These are phyloP conservation scores for Cairina moschata DNA, from an alignment of 2,113 vertebrate species.

Conservation along the genomic window DNA sequence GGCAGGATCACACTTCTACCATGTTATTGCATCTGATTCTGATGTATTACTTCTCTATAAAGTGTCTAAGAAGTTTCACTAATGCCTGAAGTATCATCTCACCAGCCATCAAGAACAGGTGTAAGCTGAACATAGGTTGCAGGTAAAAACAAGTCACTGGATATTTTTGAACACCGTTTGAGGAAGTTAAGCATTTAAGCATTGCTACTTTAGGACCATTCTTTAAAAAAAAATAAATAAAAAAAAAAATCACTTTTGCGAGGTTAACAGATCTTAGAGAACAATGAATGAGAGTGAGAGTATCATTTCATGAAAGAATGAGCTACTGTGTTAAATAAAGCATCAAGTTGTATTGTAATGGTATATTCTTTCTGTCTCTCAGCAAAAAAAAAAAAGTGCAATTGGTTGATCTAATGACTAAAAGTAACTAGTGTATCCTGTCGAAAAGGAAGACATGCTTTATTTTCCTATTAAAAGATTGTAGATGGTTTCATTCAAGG, in stretches of 20 bases:
- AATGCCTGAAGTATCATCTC: background rate
- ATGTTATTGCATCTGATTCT: background rate
- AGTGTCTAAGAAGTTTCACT: background rate
- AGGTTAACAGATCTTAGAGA: background rate
- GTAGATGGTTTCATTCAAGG: background rate
- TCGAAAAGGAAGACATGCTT: background rate
- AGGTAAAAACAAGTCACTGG: background rate
- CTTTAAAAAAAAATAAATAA: too few species aligned
- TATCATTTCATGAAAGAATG: background rate
- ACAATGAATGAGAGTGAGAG: background rate
- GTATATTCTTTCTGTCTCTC: too few species aligned
- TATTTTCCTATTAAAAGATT: background rate
- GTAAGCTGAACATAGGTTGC: background rate
- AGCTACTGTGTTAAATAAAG: background rate
- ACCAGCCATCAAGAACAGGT: background rate
- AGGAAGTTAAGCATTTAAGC: rapidly evolving
- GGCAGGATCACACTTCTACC: background rate
- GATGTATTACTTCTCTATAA: background rate
- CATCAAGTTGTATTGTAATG: too few species aligned
- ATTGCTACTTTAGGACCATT: background rate
- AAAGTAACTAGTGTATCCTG: background rate
- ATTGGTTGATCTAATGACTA: background rate
- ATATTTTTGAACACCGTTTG: rapidly evolving
- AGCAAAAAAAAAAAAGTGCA: background rate
- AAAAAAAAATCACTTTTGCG: background rate